These are phyloP conservation scores for Linnaemya tessellans DNA, from an alignment of 2,888 invertebrate species.

Conservation along the genomic window DNA sequence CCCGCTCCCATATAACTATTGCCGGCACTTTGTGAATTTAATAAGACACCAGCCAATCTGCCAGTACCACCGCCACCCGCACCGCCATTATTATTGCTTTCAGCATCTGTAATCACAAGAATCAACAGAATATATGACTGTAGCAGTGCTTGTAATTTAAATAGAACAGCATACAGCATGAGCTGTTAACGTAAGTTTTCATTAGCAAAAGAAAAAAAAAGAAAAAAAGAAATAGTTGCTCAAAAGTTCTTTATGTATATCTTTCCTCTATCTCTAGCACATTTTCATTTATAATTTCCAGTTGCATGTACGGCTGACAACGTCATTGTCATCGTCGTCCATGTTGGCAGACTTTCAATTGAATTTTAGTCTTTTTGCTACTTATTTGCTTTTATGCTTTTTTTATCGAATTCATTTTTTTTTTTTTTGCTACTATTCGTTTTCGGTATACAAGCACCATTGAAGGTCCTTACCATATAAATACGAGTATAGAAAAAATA, in stretches of 20 bases:
- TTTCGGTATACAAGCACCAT: slow-evolving; percentile 41
- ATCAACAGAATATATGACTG: slow-evolving; percentile 60
- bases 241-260: slow-evolving; percentile 6
- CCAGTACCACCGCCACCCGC: slow-evolving; percentile 68
- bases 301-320: slow-evolving; percentile 52
- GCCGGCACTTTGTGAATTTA: slow-evolving; percentile 74
- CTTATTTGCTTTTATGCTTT: not conserved
- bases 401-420: not conserved
- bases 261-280: slow-evolving; percentile 25
- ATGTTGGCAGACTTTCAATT: slow-evolving; percentile 69
- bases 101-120: slow-evolving; percentile 77
- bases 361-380: slow-evolving; percentile 37
- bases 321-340: slow-evolving; percentile 49
- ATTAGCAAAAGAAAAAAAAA: slow-evolving; percentile 48
- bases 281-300: slow-evolving; percentile 42
- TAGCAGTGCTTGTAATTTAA: slow-evolving; percentile 9
- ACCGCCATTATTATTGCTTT: slow-evolving; percentile 73
- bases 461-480: slow-evolving; percentile 27
- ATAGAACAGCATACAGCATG: not conserved
- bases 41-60: slow-evolving; percentile 78
- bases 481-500: not conserved
- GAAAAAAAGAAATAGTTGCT: slow-evolving; percentile 61
- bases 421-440: not conserved
- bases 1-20: slow-evolving; percentile 67
- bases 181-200: slow-evolving; percentile 42